Evolutionary conservation across 1,140 invertebrate genomes (phyloP).

Genomic region (Lordiphosa stackelbergi): DNA sequence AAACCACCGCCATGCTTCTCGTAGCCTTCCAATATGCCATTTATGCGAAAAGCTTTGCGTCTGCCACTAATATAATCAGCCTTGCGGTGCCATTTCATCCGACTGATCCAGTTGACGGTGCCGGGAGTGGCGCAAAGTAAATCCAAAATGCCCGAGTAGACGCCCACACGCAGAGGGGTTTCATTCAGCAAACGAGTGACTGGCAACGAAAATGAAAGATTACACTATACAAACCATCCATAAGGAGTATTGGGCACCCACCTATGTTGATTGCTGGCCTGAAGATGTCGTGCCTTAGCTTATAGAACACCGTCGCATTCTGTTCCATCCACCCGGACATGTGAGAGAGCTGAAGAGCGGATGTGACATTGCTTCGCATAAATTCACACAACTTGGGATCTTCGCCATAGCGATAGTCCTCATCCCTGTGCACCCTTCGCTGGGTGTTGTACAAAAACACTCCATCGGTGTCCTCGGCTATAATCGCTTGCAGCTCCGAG

Average conservation of each 20-base stretch:
- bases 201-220: conserved; percentile 64
- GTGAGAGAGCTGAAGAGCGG: conserved; percentile 81
- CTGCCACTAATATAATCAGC: conserved; percentile 78
- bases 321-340: conserved; percentile 82
- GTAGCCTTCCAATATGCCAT: conserved; percentile 82
- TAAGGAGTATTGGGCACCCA: conserved; percentile 61
- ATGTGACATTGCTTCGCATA: conserved; percentile 85
- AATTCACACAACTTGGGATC: conserved; percentile 78
- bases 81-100: conserved; percentile 81
- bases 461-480: conserved; percentile 28
- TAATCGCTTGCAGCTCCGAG: conserved; percentile 30
- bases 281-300: conserved; percentile 86
- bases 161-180: conserved; percentile 78
- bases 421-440: conserved; percentile 36
- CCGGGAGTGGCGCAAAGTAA: conserved; percentile 85
- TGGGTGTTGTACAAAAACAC: conserved; percentile 58
- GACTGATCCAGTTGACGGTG: conserved; percentile 84
- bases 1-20: conserved; percentile 82
- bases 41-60: conserved; percentile 79
- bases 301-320: conserved; percentile 81
- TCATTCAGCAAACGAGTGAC: conserved; percentile 84
- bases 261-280: conserved; percentile 86
- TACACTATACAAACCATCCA: not conserved
- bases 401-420: conserved; percentile 57
- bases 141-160: conserved; percentile 79